phyloP scores from a whole-genome alignment of 2,113 vertebrate species.

The Nycticryphes semicollaris region DNA sequence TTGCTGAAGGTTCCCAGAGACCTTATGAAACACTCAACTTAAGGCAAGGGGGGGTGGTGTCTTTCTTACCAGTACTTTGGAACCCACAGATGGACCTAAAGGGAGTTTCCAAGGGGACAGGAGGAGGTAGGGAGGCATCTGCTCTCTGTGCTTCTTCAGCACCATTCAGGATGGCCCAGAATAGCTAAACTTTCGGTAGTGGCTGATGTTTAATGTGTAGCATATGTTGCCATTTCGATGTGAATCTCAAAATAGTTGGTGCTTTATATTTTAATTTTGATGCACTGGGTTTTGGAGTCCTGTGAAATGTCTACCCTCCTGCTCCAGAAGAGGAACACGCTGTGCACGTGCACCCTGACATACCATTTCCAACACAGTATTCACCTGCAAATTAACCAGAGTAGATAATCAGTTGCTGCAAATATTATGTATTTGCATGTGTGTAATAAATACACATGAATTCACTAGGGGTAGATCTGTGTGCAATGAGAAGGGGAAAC shows the following conservation, averaged over 20 bases:
- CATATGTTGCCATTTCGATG: conserved; percentile 54
- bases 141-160: background rate
- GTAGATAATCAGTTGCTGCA: background rate
- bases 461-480: background rate
- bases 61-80: background rate
- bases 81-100: background rate
- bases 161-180: conserved; percentile 2
- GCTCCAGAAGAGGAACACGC: background rate
- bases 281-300: background rate
- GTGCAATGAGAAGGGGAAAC: background rate
- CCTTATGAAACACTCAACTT: background rate
- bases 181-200: conserved; percentile 18
- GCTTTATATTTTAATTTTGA: background rate
- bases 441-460: background rate
- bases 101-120: background rate
- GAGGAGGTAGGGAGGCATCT: background rate
- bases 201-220: conserved; percentile 23
- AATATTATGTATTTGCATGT: too few relatives aligned
- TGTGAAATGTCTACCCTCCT: background rate
- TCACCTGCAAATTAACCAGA: background rate
- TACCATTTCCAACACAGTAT: background rate
- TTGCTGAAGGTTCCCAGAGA: background rate
- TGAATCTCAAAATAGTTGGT: conserved; percentile 20
- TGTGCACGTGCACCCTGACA: background rate
- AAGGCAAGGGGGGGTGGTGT: background rate